These are phyloP conservation scores for Orchesella cincta DNA, from an alignment of 1,140 invertebrate genomes.

Conservation along the genomic window DNA sequence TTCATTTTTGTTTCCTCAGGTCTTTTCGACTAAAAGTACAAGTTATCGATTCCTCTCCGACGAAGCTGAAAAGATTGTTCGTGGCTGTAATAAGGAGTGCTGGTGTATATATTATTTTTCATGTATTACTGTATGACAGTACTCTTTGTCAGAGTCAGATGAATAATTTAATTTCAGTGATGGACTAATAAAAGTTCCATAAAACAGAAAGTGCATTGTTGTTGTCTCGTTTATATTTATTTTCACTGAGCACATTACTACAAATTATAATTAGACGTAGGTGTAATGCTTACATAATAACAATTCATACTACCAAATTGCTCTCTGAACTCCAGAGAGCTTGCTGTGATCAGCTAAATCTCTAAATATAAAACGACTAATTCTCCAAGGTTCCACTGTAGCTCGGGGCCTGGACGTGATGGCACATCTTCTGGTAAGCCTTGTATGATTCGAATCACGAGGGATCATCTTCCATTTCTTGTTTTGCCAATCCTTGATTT, in stretches of 20 bases:
- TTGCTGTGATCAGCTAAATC: constrained; percentile 88
- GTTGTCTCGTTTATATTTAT: too few relatives aligned
- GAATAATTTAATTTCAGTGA: too few relatives aligned
- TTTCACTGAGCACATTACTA: too few relatives aligned
- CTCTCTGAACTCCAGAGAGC: constrained; percentile 80
- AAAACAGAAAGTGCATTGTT: too few relatives aligned
- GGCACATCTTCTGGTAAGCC: constrained; percentile 72
- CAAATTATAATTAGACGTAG: too few relatives aligned
- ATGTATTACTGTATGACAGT: too few relatives aligned
- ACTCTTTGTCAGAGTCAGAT: too few relatives aligned
- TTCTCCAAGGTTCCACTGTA: constrained; percentile 70
- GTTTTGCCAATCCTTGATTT: constrained; percentile 69
- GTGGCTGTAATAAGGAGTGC: too few relatives aligned
- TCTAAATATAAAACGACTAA: constrained; percentile 85
- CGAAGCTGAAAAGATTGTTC: too few relatives aligned
- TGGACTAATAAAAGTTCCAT: too few relatives aligned
- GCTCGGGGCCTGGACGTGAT: constrained; percentile 78
- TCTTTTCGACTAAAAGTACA: constrained; percentile 12
- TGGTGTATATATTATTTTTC: too few relatives aligned
- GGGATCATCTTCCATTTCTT: constrained; percentile 70
- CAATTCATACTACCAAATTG: constrained; percentile 71
- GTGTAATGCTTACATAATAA: background rate
- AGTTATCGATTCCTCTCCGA: background rate
- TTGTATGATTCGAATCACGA: constrained; percentile 66
- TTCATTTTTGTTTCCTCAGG: background rate